Conservation (phyloP, 2,888 invertebrate genomes). For the Yponomeuta cagnagella region DNA sequence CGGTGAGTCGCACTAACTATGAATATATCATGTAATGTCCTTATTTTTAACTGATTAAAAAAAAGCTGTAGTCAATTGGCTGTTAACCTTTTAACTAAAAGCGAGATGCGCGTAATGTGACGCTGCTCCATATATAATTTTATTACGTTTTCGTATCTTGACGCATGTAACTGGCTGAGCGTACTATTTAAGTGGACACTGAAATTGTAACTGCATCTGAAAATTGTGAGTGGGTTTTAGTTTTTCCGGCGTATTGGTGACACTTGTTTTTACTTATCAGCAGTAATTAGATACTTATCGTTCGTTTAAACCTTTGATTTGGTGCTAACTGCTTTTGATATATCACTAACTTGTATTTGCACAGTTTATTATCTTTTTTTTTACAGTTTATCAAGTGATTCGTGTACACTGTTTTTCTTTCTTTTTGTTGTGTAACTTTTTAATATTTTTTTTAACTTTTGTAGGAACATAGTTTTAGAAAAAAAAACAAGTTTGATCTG, state of each 20-base stretch:
- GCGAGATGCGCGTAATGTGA: conserved; percentile 74
- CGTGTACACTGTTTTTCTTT: background rate
- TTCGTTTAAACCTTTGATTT: conserved; percentile 68
- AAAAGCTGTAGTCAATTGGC: conserved; percentile 74
- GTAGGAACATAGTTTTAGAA: background rate
- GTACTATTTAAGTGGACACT: conserved; percentile 19
- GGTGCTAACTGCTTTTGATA: conserved; percentile 58
- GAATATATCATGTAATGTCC: conserved; percentile 48
- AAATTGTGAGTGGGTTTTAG: background rate
- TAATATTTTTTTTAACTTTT: background rate
- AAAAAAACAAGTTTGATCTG: background rate
- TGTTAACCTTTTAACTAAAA: conserved; percentile 77
- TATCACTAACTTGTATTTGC: conserved; percentile 31
- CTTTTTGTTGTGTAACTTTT: conserved; percentile 14
- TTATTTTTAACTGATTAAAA: conserved; percentile 76
- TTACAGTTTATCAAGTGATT: conserved; percentile 10
- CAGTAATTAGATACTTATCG: conserved; percentile 39
- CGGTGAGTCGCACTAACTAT: conserved; percentile 49
- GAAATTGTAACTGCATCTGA: conserved; percentile 27
- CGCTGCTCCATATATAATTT: conserved; percentile 72
- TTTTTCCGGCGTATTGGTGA: background rate
- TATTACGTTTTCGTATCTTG: conserved; percentile 64
- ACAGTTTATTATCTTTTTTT: conserved; percentile 24
- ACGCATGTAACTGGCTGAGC: conserved; percentile 42
- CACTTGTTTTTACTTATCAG: background rate